These are phyloP conservation scores for Lordiphosa clarofinis DNA, from an alignment of 1,140 invertebrate species.

Conservation along the genomic window DNA sequence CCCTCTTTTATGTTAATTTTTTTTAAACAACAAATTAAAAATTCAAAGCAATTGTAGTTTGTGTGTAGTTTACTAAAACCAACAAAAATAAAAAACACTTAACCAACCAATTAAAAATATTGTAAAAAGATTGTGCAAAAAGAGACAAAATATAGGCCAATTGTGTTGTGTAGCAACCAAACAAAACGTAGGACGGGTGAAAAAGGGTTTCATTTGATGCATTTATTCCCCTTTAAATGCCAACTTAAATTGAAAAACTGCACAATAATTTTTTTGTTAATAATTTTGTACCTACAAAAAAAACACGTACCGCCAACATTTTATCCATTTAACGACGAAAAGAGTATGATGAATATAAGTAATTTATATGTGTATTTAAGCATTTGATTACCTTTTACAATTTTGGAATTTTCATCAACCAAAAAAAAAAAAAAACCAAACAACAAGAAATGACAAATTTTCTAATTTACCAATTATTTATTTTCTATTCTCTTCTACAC, in stretches of 20 bases:
- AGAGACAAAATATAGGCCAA: slow-evolving; percentile 14
- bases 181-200: not conserved
- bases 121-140: not conserved
- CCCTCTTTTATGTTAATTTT: slow-evolving; percentile 1
- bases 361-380: slow-evolving; percentile 58
- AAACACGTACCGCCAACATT: slow-evolving; percentile 65
- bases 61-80: slow-evolving; percentile 33
- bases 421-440: slow-evolving; percentile 18
- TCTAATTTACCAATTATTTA: slow-evolving; percentile 74
- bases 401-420: slow-evolving; percentile 26
- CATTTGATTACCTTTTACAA: slow-evolving; percentile 57
- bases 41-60: slow-evolving; percentile 22
- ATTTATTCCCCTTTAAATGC: slow-evolving; percentile 71
- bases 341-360: slow-evolving; percentile 67
- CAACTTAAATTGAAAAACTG: slow-evolving; percentile 45
- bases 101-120: no score
- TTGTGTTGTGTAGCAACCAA: not conserved
- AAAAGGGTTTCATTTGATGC: slow-evolving; percentile 55
- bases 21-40: slow-evolving; percentile 16
- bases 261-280: slow-evolving; percentile 38
- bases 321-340: slow-evolving; percentile 68
- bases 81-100: not conserved
- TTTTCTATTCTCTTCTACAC: slow-evolving; percentile 79
- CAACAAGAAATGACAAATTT: slow-evolving; percentile 42
- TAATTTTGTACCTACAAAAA: slow-evolving; percentile 30